Percentiles rank a stretch among this genome's conserved stretches.
Conservation (phyloP, 2,113 vertebrate species). For the Petromus typicus region DNA sequence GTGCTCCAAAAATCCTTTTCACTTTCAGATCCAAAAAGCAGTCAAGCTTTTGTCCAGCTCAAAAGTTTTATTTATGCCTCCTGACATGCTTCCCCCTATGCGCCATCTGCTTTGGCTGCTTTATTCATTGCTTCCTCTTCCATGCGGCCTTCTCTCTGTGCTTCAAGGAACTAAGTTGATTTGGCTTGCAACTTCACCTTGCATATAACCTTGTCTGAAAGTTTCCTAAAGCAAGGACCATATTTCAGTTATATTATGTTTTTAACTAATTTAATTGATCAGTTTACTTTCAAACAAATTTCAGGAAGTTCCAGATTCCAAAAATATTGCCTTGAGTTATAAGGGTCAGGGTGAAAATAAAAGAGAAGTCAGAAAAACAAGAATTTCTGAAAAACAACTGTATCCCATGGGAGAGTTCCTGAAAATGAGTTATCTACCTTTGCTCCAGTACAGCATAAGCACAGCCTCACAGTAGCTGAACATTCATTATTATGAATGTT, state of each 20-base stretch:
- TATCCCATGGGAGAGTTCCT: background rate
- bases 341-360: background rate
- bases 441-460: background rate
- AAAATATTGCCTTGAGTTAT: background rate
- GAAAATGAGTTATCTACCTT: slow-evolving; percentile 1
- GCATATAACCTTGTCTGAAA: background rate
- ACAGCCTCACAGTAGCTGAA: background rate
- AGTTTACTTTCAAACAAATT: background rate
- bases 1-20: background rate
- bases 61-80: background rate
- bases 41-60: background rate
- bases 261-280: background rate
- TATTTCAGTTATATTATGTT: background rate
- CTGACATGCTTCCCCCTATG: background rate
- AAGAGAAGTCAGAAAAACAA: background rate
- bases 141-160: background rate
- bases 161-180: background rate
- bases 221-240: background rate
- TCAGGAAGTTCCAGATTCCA: background rate
- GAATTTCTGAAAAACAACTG: background rate
- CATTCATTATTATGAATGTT: background rate
- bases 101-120: background rate
- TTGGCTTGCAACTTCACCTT: background rate
- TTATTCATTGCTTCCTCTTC: background rate
- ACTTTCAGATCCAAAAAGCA: background rate